These are phyloP conservation scores for Colaptes auratus DNA, from an alignment of 2,113 vertebrate genomes.

Conservation along the genomic window DNA sequence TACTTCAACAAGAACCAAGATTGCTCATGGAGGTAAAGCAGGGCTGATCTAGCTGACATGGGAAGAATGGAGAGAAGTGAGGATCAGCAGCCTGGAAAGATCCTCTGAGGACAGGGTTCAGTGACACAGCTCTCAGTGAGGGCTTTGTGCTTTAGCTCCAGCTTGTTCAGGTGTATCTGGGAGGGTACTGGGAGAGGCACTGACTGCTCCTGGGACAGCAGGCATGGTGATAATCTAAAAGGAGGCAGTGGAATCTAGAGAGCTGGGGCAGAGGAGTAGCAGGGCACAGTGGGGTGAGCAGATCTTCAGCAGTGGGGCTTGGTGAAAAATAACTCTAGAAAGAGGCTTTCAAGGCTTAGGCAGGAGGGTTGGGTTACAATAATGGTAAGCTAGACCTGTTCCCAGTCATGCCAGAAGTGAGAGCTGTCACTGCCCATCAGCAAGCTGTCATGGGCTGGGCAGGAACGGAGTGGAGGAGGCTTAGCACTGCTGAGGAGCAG, in stretches of 20 bases:
- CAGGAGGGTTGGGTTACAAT: not conserved
- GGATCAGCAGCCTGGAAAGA: not conserved
- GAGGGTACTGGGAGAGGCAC: not conserved
- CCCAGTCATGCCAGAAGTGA: not conserved
- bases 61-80: not conserved
- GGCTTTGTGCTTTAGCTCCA: not conserved
- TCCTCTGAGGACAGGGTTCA: not conserved
- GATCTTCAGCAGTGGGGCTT: not conserved
- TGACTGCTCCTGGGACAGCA: not conserved
- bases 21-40: not conserved
- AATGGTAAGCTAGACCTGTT: accelerated
- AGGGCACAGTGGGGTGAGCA: not conserved
- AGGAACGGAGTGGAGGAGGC: not conserved
- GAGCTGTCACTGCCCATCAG: not conserved
- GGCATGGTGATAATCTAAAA: not conserved
- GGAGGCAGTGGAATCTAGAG: not conserved
- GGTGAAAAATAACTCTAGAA: not conserved
- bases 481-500: not conserved
- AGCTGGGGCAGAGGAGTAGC: not conserved
- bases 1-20: not conserved
- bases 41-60: not conserved
- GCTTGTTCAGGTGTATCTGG: not conserved
- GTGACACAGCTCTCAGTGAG: not conserved
- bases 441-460: not conserved
- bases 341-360: not conserved